These are phyloP conservation scores for Spodoptera frugiperda DNA, from an alignment of 1,140 invertebrate genomes.

Conservation along the genomic window DNA sequence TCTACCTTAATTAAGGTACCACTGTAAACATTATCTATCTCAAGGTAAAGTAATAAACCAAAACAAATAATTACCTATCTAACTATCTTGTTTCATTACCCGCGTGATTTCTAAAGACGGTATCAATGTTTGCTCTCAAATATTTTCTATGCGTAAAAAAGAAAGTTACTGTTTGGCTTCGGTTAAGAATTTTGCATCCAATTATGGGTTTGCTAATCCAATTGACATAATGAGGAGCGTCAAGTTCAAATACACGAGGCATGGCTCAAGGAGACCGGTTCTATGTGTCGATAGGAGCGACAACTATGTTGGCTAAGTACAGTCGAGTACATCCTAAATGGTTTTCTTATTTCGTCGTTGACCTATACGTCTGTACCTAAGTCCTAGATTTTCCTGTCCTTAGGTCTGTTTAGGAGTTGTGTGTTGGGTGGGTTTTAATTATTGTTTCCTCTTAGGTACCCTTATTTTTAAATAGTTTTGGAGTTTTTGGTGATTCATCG, in stretches of 20 bases:
- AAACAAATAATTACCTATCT: neutral
- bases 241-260: conserved; percentile 11
- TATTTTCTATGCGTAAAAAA: conserved; percentile 20
- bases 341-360: conserved; percentile 15
- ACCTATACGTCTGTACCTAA: neutral
- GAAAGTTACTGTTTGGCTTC: conserved; percentile 50
- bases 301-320: neutral
- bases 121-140: neutral
- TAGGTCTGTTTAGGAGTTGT: too few relatives aligned
- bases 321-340: neutral
- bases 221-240: conserved; percentile 45
- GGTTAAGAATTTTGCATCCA: conserved; percentile 46
- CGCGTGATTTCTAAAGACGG: neutral
- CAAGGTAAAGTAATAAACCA: neutral
- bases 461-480: too few relatives aligned
- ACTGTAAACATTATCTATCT: neutral
- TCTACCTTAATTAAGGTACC: too few relatives aligned
- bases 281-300: neutral
- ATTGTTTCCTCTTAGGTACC: too few relatives aligned
- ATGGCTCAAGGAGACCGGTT: conserved; percentile 1
- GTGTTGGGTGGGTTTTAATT: too few relatives aligned
- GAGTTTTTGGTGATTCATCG: too few relatives aligned
- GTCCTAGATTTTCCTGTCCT: neutral
- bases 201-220: conserved; percentile 51
- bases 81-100: neutral